Evolutionary conservation across 2,113 vertebrate species (phyloP), one percentile per base, ranked within the genome.

Genomic region (Triplophysa dalaica): DNA sequence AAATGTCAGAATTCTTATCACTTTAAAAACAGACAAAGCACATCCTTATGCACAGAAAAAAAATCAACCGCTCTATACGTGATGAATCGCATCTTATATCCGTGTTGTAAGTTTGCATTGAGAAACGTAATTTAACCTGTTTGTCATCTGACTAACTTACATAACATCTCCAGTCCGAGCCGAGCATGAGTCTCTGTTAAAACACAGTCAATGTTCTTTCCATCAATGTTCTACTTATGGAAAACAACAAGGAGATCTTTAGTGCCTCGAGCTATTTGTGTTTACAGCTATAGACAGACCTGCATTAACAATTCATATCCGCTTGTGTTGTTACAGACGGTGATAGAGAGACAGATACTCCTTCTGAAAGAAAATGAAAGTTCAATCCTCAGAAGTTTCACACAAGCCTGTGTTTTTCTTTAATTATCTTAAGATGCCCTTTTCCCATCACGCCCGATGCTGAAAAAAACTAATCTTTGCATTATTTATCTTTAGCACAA

Each of bases 231-330:
- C 50, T 21, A 21, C 10, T 70, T 52, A 48, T 69, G 5, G n/a
- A 21, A 73, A 60, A 73, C 29, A 41, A 52, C 54, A 38, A 11
- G 24, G 56, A 4, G 8, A 24, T 72, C 50, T 72, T 72, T 29
- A 2, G 50, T 72, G 69, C 38, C 70, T 24, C 22, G n/a, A 58
- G 70, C 56, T 74, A 45, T 61, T 22, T 61, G 70, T 74, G 56
- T 74, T 74, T 43, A 74, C 70, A 74, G 54, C 56, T 54, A 74
- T n/a, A 60, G 70, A 60, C 70, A 74, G 56, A 74, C 54, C 56
- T 41, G 70, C 56, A 61, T 45, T 60, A 61, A 60, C 70, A 56
- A 72, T 72, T 56, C 11, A 50, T 19, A 72, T 72, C 50, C 29
- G 50, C 54, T 70, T 72, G 10, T 56, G 69, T n/a, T 73, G 29